phyloP scores from a whole-genome alignment of 1,140 invertebrate genomes.

The Sipha flava region DNA sequence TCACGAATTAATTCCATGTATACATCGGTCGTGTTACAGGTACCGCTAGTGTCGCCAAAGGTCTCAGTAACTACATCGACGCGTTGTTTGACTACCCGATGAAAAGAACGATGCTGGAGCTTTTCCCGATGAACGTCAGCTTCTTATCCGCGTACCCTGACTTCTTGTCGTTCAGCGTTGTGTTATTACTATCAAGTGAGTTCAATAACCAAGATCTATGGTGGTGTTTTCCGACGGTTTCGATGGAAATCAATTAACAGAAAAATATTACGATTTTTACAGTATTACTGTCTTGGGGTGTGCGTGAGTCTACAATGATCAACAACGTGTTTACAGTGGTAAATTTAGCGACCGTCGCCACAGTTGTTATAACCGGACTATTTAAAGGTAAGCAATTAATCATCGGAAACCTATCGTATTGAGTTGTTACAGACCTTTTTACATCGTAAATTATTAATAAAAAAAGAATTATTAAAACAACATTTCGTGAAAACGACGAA shows the following conservation, averaged over 20 bases:
- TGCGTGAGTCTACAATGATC: conserved; percentile 77
- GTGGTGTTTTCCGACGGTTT: too few relatives aligned
- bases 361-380: conserved; percentile 71
- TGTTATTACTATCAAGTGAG: conserved; percentile 51
- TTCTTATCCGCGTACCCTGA: conserved; percentile 59
- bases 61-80: conserved; percentile 64
- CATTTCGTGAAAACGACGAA: too few relatives aligned
- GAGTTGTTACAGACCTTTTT: neutral
- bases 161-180: conserved; percentile 54
- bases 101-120: conserved; percentile 50
- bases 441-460: too few relatives aligned
- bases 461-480: too few relatives aligned
- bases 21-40: conserved; percentile 44
- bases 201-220: neutral
- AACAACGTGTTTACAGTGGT: conserved; percentile 85
- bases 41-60: conserved; percentile 64
- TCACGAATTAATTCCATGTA: too few relatives aligned
- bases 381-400: conserved; percentile 60
- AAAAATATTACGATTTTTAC: conserved; percentile 38
- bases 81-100: conserved; percentile 56
- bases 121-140: conserved; percentile 50
- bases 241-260: too few relatives aligned
- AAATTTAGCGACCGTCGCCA: conserved; percentile 74
- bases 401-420: neutral
- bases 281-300: conserved; percentile 68